Evolutionary conservation across 2,888 invertebrate genomes (phyloP), one percentile per base, ranked within the genome.

Genomic region (Dynastes tityus): DNA sequence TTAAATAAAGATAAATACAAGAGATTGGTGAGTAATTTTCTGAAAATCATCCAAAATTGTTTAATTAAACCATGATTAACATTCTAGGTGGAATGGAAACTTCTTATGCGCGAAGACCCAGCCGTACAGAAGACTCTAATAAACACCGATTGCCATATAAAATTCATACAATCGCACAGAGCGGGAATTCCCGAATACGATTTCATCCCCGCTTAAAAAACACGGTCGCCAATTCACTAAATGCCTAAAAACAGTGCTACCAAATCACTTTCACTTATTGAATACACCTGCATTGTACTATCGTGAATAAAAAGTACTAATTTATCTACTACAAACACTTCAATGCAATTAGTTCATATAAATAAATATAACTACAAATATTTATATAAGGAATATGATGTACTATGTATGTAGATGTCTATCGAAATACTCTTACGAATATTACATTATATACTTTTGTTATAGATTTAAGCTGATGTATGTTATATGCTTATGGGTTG

Each of bases 101-200:
- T 91, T 70, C 90, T 91, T 0, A 94, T 96, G 94, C 92, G 92
- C 83, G 90, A 91, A 80, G 93, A 94, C 80, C 89, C 92, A 0
- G 93, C 93, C 3, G 95, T 96, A 0, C 93, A 93, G 86, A 89
- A 91, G 0, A 93, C 92, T 84, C 92, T 90, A 81, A 87, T 95
- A 76, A 90, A 93, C 6, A 90, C 93, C 0, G 94, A 95, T 81
- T 91, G 91, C 2, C 95, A 96, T 86, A 92, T 93, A 6, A 94
- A 94, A 86, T 96, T 92, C 86, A 91, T 93, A 0, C 91, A 91
- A 82, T 92, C 92, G 1, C 91, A 91, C 71, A 89, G 91, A 67
- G 92, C 93, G 79, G 95, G 94, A 16, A 90, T 91, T 74, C 91
- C 94, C 3, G 92, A 94, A 84, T 95, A 94, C 85, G 94, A 95